These are phyloP conservation scores for Microtus ochrogaster DNA, from an alignment of 2,113 vertebrate genomes.

Conservation along the genomic window DNA sequence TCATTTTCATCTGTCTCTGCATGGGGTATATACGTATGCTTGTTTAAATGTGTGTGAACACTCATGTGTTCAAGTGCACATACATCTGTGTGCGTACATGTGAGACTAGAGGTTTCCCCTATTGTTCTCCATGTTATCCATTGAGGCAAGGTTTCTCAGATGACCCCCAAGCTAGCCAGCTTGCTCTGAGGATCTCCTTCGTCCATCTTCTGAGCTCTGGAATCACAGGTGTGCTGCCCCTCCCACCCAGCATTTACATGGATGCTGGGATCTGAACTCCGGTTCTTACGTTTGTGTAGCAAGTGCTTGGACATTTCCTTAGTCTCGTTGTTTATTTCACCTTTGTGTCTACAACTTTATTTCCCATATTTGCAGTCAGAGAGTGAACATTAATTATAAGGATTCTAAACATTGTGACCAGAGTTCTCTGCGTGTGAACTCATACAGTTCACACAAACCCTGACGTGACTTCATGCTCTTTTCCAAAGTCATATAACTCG, in stretches of 20 bases:
- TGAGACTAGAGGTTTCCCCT: not conserved
- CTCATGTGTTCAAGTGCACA: not conserved
- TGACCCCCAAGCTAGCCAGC: not conserved
- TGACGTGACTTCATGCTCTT: not conserved
- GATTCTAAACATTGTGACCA: not conserved
- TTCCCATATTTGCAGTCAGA: not conserved
- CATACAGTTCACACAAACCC: not conserved
- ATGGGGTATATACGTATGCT: not conserved
- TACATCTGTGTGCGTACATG: not conserved
- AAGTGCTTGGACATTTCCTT: not conserved
- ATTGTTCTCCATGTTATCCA: not conserved
- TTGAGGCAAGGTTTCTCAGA: not conserved
- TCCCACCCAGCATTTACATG: not conserved
- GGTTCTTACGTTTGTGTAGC: not conserved
- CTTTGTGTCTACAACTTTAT: constrained; percentile 37
- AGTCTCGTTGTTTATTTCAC: not conserved
- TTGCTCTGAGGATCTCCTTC: not conserved
- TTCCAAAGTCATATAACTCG: too few species aligned
- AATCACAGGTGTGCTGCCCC: not conserved
- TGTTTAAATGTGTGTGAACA: not conserved
- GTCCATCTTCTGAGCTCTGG: not conserved
- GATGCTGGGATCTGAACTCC: not conserved
- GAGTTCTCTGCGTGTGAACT: not conserved
- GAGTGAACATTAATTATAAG: not conserved
- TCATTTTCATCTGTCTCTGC: not conserved